Percentiles rank a stretch among this genome's conserved stretches.
These are phyloP conservation scores for Limenitis arthemis DNA, from an alignment of 2,888 invertebrate genomes.

Conservation along the genomic window DNA sequence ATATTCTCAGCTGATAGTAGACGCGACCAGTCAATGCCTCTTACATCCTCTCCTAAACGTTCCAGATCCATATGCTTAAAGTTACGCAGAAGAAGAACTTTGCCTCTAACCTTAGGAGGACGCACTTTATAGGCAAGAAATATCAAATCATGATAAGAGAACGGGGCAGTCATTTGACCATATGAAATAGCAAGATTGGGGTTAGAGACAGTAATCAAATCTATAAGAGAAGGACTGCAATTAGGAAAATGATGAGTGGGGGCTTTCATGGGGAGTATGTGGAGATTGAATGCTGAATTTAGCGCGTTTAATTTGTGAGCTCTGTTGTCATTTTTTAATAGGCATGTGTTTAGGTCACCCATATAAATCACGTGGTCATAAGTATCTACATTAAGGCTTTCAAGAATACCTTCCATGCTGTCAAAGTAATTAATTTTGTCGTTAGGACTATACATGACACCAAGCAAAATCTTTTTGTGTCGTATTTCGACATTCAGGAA, in stretches of 20 bases:
- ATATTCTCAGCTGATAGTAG: not conserved
- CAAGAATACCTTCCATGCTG: constrained; percentile 3
- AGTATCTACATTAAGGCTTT: not conserved
- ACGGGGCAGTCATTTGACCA: constrained; percentile 16
- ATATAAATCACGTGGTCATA: constrained; percentile 8
- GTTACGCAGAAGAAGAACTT: constrained; percentile 10
- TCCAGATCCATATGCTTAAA: constrained; percentile 13
- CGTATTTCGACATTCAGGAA: not conserved
- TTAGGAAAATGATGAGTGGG: constrained; percentile 7
- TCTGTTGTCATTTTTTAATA: constrained; percentile 6
- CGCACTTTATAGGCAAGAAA: too few relatives aligned
- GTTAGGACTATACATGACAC: not conserved
- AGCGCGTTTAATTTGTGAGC: not conserved
- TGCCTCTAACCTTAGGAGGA: constrained; percentile 13
- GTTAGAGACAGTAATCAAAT: constrained; percentile 4
- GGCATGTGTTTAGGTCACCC: constrained; percentile 1
- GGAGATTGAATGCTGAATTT: not conserved
- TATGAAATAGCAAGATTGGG: constrained; percentile 9
- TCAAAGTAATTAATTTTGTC: constrained; percentile 8
- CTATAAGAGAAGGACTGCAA: constrained; percentile 9
- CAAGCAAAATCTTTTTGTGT: constrained; percentile 2
- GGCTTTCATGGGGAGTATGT: constrained; percentile 1
- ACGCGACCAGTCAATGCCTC: constrained; percentile 9
- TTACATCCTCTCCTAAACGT: constrained; percentile 5
- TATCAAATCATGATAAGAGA: constrained; percentile 18